Base-by-base conservation (phyloP, 1,140 invertebrate species). In the Schlechtendalia chinensis region DNA sequence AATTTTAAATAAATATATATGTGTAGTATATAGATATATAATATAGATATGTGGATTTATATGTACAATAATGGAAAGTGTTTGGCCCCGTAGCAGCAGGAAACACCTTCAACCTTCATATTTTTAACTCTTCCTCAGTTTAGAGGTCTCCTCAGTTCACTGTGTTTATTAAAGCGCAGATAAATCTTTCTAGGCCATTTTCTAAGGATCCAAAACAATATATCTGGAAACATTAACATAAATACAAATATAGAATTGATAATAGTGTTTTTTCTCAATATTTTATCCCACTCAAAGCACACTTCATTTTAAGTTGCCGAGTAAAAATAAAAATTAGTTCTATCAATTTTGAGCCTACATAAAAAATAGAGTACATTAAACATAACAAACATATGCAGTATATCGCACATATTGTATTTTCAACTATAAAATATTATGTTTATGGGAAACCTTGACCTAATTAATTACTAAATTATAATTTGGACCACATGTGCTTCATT, bases 61-160 rank as follows among this genome's bases (percentile, higher is more conserved):
- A 79, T 47, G 17, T 59, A 79, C 45, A 63, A 45, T 27, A 79
- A 63, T 79, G 74, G 74, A 77, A 77, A 77, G 58, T 79, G 75
- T 63, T 47, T 50, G 75, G 45, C 75, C 75, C 75, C 58, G 75
- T 61, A 79, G 74, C 39, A 63, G 75, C 58, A 79, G 75, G 75
- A 79, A 79, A 79, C 56, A 79, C 75, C 32, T 79, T 79, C 56
- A 79, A 47, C 75, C 75, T 79, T 79, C 58, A 79, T 79, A 79
- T 79, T 63, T 63, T 79, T 47, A 61, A 79, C 75, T 61, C 75
- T 79, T 79, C 75, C 75, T 79, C 75, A 3, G 39, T 79, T 79
- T 79, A 22, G 75, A 79, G 75, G 75, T 63, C 75, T 79, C 12
- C 50, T 63, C 50, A 63, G 75, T 63, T 79, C 16, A 27, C 75